Conservation (phyloP, 2,888 invertebrate species). For the Leptura quadrifasciata region DNA sequence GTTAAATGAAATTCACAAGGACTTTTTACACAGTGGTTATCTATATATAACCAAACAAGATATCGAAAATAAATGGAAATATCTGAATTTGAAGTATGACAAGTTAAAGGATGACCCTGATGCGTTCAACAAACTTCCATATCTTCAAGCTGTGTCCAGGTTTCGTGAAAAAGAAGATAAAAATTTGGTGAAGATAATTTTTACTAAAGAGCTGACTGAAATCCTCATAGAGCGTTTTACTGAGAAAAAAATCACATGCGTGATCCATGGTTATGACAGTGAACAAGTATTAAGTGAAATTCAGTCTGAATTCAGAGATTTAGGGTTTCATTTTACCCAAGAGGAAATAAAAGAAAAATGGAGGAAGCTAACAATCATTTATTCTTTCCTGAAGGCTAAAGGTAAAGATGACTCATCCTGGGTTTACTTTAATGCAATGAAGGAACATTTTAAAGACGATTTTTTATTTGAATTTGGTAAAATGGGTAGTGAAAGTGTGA, state of each 20-base stretch:
- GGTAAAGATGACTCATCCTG: constrained; percentile 31
- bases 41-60: constrained; percentile 28
- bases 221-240: constrained; percentile 42
- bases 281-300: constrained; percentile 39
- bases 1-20: constrained; percentile 34
- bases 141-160: constrained; percentile 34
- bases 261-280: constrained; percentile 44
- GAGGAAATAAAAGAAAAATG: constrained; percentile 40
- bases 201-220: constrained; percentile 42
- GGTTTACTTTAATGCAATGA: constrained; percentile 42
- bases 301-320: constrained; percentile 38
- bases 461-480: constrained; percentile 8
- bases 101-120: constrained; percentile 34
- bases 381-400: constrained; percentile 34
- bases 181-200: constrained; percentile 31
- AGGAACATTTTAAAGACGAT: constrained; percentile 38
- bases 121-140: constrained; percentile 27
- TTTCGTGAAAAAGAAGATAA: constrained; percentile 25
- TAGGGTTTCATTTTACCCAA: constrained; percentile 37
- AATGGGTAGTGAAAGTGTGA: background rate
- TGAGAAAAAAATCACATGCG: constrained; percentile 36
- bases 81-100: constrained; percentile 36
- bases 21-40: constrained; percentile 37
- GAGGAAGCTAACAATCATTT: constrained; percentile 31
- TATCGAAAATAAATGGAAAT: constrained; percentile 43